Evolutionary conservation across 2,888 invertebrate genomes (phyloP), one percentile per base, ranked within the genome.

Genomic region (Rhimphoctona megacephalus): DNA sequence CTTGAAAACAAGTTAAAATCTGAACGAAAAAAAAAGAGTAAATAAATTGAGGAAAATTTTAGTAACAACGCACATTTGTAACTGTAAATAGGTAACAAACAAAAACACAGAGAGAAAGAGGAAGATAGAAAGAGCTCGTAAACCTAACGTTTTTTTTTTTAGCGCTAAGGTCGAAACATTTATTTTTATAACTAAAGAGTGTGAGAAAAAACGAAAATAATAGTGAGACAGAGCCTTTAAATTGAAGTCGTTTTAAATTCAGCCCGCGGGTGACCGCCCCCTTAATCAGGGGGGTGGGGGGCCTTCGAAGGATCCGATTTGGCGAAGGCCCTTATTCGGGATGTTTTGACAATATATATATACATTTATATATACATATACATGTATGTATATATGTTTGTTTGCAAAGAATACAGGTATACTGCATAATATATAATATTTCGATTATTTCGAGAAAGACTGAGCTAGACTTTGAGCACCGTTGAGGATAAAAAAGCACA

Each of bases 111-210:
- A 74, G 7, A 52, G 39, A 67, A 39, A 39, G 36, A 30, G 33
- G 43, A 46, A 66, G n/a, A 49, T 17, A 49, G 49, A 22, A n/a
- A 61, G 76, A 76, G 81, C 69, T 86, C 89, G 88, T 85, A 89
- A 87, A 90, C 86, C 90, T 92, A 91, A 84, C 86, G 85, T 89
- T 91, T 91, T 90, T 36, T 90, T 36, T 90, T 90, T 79, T 76
- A 81, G 81, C 90, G 91, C 92, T 90, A 88, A 90, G 87, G 85
- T 89, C 90, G 88, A 90, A 90, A 88, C 88, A 90, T 92, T 93
- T 93, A 93, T 93, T 93, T 93, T 93, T 93, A 86, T 93, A 93
- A 81, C 43, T 88, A 85, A 88, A 81, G 49, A 43, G 30, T 25
- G 66, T 74, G 67, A 70, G 57, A 70, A 64, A 66, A 25, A 73